Conservation (phyloP, 1,140 invertebrate genomes). For the Sipha flava region DNA sequence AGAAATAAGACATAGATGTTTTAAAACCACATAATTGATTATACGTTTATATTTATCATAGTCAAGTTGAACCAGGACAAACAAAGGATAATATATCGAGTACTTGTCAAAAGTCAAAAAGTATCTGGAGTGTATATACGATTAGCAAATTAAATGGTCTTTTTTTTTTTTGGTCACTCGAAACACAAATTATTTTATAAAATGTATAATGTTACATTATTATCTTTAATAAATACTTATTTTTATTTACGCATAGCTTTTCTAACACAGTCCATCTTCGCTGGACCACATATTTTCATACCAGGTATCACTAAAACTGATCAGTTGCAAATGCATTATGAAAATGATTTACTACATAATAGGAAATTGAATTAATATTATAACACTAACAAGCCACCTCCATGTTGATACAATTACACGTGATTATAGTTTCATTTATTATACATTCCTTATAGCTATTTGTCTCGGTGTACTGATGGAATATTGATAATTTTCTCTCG, state of each 20-base stretch:
- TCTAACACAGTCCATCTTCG: not conserved
- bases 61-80: too few relatives aligned
- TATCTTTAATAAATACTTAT: too few relatives aligned
- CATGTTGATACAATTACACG: not conserved
- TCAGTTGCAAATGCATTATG: not conserved
- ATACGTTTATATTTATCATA: too few relatives aligned
- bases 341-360: not conserved
- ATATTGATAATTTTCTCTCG: not conserved
- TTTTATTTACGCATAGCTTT: not conserved
- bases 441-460: not conserved
- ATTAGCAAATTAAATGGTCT: too few relatives aligned
- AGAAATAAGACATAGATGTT: too few relatives aligned
- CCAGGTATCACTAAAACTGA: not conserved
- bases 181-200: too few relatives aligned
- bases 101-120: too few relatives aligned
- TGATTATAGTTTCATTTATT: not conserved
- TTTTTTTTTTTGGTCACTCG: too few relatives aligned
- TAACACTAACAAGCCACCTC: not conserved
- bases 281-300: not conserved
- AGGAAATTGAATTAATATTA: not conserved
- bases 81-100: too few relatives aligned
- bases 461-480: not conserved
- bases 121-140: too few relatives aligned
- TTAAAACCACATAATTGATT: too few relatives aligned
- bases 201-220: too few relatives aligned